Percentiles rank a stretch among this genome's conserved stretches.
Evolutionary conservation across 2,797 vertebrate genomes (phyloP).

Genomic region (Limnodromus scolopaceus): DNA sequence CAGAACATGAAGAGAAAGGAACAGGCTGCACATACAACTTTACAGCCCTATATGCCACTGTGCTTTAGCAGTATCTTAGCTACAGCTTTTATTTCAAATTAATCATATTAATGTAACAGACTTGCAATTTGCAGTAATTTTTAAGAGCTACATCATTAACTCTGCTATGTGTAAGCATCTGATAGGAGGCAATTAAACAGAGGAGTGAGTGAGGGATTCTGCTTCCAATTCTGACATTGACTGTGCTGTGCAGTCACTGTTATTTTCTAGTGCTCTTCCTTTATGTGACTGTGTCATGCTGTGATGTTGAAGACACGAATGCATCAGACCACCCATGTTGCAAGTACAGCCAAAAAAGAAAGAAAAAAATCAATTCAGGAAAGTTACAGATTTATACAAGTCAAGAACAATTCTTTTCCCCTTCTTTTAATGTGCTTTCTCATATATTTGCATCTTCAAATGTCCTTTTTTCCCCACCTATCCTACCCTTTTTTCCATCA

Average conservation of each 20-base stretch:
- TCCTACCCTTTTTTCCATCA: neutral
- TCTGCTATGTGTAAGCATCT: neutral
- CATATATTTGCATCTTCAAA: neutral
- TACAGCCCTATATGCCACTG: neutral
- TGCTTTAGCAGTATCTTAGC: neutral
- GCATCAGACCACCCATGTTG: neutral
- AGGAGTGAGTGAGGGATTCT: neutral
- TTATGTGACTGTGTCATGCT: neutral
- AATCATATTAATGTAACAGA: neutral
- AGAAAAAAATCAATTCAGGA: neutral
- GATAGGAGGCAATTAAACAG: neutral
- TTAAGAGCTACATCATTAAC: neutral
- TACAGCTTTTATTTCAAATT: neutral
- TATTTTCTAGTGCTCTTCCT: neutral
- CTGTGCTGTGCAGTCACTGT: neutral
- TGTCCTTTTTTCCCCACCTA: neutral
- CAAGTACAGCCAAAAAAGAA: neutral
- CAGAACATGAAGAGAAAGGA: neutral
- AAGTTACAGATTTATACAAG: neutral
- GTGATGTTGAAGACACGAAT: neutral
- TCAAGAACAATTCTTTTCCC: neutral
- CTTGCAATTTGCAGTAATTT: neutral
- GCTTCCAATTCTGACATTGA: neutral
- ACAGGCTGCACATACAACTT: neutral
- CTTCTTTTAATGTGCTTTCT: neutral